Percentiles rank a stretch among this genome's conserved stretches.
Conservation (phyloP, 2,888 invertebrate genomes). For the Drosophila nigricruria region DNA sequence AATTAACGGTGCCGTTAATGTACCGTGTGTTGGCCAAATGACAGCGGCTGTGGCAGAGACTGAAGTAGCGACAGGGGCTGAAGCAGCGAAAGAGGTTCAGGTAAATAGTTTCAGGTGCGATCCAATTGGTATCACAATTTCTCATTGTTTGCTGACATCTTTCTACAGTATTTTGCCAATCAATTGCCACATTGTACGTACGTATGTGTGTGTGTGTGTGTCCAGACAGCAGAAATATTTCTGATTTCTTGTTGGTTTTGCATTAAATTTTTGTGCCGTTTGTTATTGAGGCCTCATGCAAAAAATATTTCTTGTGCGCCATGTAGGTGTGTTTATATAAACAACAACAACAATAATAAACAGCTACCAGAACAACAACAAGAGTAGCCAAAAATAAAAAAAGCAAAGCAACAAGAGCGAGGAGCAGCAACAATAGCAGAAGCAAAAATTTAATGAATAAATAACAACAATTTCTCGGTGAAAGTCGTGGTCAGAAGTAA, state of each 20-base stretch:
- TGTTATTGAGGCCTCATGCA: conserved; percentile 60
- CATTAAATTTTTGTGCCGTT: conserved; percentile 58
- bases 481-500: conserved; percentile 75
- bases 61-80: not conserved
- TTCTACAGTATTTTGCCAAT: conserved; percentile 69
- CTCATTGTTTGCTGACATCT: conserved; percentile 68
- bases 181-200: conserved; percentile 68
- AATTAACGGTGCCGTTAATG: conserved; percentile 65
- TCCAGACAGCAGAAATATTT: conserved; percentile 42
- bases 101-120: conserved; percentile 51
- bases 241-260: conserved; percentile 63
- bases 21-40: conserved; percentile 48
- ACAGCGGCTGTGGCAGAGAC: not conserved
- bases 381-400: conserved; percentile 32
- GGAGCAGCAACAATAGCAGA: conserved; percentile 65
- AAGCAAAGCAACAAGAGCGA: conserved; percentile 35
- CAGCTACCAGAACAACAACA: conserved; percentile 32
- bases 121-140: conserved; percentile 71
- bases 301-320: conserved; percentile 65
- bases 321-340: conserved; percentile 62
- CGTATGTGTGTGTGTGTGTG: not conserved
- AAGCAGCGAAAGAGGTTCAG: conserved; percentile 15
- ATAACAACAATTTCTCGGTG: conserved; percentile 75
- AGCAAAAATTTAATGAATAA: conserved; percentile 78
- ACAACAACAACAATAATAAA: conserved; percentile 23